Evolutionary conservation across 2,797 vertebrate genomes (phyloP).

Genomic region (Ceyx erithaca): DNA sequence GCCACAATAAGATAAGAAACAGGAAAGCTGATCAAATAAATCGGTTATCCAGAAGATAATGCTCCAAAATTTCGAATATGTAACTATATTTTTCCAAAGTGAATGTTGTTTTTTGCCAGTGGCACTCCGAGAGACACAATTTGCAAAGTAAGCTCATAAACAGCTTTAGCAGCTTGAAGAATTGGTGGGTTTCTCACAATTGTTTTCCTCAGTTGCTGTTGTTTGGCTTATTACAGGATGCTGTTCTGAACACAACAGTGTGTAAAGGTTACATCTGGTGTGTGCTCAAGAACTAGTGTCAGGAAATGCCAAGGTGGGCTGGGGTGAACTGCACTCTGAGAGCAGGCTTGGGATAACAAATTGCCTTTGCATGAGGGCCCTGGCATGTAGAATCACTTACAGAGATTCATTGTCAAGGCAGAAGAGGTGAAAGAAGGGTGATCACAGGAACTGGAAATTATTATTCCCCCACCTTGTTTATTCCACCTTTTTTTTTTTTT

Average conservation of each 20-base stretch:
- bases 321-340: conserved; percentile 25
- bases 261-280: conserved; percentile 8
- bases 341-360: conserved; percentile 9
- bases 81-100: conserved; percentile 5
- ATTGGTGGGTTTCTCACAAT: conserved; percentile 2
- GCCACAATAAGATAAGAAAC: conserved; percentile 42
- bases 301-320: conserved; percentile 11
- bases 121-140: background rate
- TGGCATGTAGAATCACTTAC: conserved; percentile 2
- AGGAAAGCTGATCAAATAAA: conserved; percentile 49
- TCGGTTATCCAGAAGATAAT: background rate
- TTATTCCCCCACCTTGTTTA: background rate
- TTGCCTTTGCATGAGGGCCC: conserved; percentile 2
- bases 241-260: background rate
- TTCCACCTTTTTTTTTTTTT: background rate
- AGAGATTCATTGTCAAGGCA: conserved; percentile 36
- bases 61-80: background rate
- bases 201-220: background rate
- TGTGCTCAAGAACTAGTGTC: conserved; percentile 21
- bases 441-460: conserved; percentile 20
- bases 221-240: conserved; percentile 11
- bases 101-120: background rate
- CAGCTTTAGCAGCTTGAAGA: conserved; percentile 2
- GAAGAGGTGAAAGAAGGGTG: conserved; percentile 43
- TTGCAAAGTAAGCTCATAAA: background rate